Evolutionary conservation across 23 tunicate genomes (phyloP), one percentile per base, ranked within the genome.

Genomic region (Trididemnum clinides): DNA sequence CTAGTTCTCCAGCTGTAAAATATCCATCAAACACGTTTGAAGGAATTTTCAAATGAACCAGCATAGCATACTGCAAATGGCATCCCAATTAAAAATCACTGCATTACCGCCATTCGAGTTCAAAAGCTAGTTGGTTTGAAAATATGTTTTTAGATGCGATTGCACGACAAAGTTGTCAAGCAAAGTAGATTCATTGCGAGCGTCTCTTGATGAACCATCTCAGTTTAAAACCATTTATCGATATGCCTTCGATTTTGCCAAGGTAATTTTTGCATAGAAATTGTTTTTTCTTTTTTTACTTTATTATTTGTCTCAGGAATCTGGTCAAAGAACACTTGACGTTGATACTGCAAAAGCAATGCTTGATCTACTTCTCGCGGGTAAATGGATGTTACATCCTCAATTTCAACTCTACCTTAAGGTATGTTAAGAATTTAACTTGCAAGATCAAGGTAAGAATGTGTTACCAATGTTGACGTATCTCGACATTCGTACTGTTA

Each of bases 231-330:
- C 33, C 26, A 64, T 89, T 54, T 89, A 77, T 80, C 79, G 94
- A 77, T 89, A 89, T 70, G 94, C 94, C 1, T 89, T 89, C 51
- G 94, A 89, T 70, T 89, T 89, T 84, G 77, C 79, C 39, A 84
- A 77, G 85, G 94, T 89, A 51, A 36, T 49, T 10, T 59, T 21
- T 59, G 69, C 21, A 12, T 59, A 18, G 27, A 4, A 15, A 44
- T 44, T 44, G 15, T 59, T 59, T 21, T 12, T 59, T 59, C 21
- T 4, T 5, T 59, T 59, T 21, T 59, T 59, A 59, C 18, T 81
- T 19, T 57, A 2, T 63, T 59, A 15, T 51, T 72, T 39, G 25
- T 51, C 64, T n/a, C 33, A 89, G 94, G 94, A 89, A 26, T 7
- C 80, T n/a, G 94, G 86, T 28, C 94, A 89, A 78, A 58, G 94